Conservation (phyloP, 2,113 vertebrate species). For the Stegastes partitus region DNA sequence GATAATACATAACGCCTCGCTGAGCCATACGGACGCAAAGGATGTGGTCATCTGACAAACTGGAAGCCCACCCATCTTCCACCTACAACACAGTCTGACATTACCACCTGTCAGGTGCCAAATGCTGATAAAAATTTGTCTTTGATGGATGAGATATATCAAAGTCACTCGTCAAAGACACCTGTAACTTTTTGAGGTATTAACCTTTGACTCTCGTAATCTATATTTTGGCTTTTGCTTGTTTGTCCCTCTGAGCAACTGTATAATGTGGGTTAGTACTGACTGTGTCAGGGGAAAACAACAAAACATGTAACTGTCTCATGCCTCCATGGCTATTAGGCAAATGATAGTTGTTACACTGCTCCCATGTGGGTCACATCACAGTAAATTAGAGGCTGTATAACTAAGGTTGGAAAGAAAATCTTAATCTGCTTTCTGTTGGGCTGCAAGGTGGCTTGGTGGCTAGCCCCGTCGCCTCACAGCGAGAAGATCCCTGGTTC, state of each 20-base stretch:
- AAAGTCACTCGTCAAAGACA: conserved; percentile 32
- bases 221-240: neutral
- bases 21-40: conserved; percentile 34
- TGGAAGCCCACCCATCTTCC: conserved; percentile 40
- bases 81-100: conserved; percentile 36
- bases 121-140: conserved; percentile 28
- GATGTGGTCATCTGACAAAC: conserved; percentile 48
- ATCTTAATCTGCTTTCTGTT: conserved; percentile 10
- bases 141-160: conserved; percentile 35
- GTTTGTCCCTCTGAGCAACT: neutral
- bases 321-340: conserved; percentile 17
- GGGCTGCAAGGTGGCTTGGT: too few relatives aligned
- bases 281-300: neutral
- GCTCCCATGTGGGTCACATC: conserved; percentile 14
- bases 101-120: conserved; percentile 30
- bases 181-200: conserved; percentile 20
- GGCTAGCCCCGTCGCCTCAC: too few relatives aligned
- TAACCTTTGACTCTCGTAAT: conserved; percentile 32
- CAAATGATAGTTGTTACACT: conserved; percentile 27
- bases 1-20: conserved; percentile 48
- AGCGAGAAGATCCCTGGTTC: too few relatives aligned
- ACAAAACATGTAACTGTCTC: neutral
- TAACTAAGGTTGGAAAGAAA: conserved; percentile 15
- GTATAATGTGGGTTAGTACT: neutral
- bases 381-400: conserved; percentile 34